Conservation (phyloP, 1,140 invertebrate genomes). For the Drosophila insularis region DNA sequence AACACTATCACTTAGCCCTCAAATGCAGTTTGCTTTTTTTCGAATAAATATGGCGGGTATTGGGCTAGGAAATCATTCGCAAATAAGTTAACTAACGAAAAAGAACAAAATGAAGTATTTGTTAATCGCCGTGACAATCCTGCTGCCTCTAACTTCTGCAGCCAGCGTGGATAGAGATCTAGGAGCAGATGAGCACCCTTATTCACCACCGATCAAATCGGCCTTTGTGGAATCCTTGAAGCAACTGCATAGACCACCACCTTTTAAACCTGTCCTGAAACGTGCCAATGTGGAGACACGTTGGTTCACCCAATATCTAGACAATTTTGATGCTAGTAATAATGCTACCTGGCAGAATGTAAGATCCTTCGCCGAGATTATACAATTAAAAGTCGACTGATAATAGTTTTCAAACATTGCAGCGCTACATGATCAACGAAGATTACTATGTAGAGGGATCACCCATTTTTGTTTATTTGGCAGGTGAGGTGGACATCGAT, state of each 20-base stretch:
- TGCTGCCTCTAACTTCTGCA: constrained; percentile 38
- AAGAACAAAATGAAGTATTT: constrained; percentile 51
- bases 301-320: constrained; percentile 82
- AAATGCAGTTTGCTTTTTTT: constrained; percentile 28
- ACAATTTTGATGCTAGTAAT: constrained; percentile 88
- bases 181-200: no score
- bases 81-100: constrained; percentile 35
- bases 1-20: constrained; percentile 13
- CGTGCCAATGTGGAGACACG: constrained; percentile 47
- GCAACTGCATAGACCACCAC: constrained; percentile 55
- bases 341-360: constrained; percentile 86
- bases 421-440: constrained; percentile 85
- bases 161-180: constrained; percentile 12
- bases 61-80: constrained; percentile 56
- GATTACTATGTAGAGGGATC: constrained; percentile 84
- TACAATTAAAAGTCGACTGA: no score
- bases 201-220: constrained; percentile 4
- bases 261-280: constrained; percentile 1
- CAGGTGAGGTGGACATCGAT: constrained; percentile 87
- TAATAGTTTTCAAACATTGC: not conserved
- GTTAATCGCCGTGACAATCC: constrained; percentile 30
- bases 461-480: constrained; percentile 85
- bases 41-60: constrained; percentile 56
- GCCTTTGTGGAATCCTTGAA: constrained; percentile 43
- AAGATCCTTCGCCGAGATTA: no score